Evolutionary conservation across 2,797 vertebrate genomes (phyloP), one percentile per base, ranked within the genome.

Genomic region (Phaenicophaeus curvirostris): DNA sequence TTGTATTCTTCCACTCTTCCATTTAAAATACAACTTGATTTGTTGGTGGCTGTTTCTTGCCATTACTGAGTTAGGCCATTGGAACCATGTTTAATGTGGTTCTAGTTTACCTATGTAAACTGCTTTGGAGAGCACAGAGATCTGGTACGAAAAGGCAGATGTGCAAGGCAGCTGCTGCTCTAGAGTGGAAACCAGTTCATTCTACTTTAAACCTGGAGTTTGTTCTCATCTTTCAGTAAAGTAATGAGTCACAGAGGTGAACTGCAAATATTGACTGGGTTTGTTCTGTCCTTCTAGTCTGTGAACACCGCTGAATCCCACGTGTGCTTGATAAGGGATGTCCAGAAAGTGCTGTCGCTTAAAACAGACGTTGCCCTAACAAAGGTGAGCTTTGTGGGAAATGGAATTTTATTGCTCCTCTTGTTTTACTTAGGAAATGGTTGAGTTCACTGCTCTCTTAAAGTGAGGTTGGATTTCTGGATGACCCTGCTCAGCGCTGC

Each of bases 271-370:
- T 44, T 94, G 66, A 93, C 46, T 85, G 17, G 5, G 75, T 90
- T 42, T 71, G 2, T 87, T 78, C 50, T 85, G 30, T 68, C 33
- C 20, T 96, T 59, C 23, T 35, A 98, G 98, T 95, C 98, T 83
- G 96, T 99, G 93, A 98, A 98, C 97, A 98, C 98, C 42, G 96
- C 97, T 81, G 99, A 99, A 96, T 94, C 98, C 94, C 98, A 99
- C 3, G n/a, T 99, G 72, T 99, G 99, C 94, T 98, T 99, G 97
- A 95, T 99, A 95, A 98, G 99, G 92, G 99, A 99, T 72, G 57
- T 99, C 90, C 98, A 98, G 93, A 98, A 98, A 89, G 98, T 96
- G 41, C 96, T 99, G 94, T 97, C 98, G 19, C 98, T 99, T 71
- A 98, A 98, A 95, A 98, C 99, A 93, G 99, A 99, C 85, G 98